Evolutionary conservation across 2,888 invertebrate genomes (phyloP), one percentile per base, ranked within the genome.

Genomic region (Amphimallon solstitiale): DNA sequence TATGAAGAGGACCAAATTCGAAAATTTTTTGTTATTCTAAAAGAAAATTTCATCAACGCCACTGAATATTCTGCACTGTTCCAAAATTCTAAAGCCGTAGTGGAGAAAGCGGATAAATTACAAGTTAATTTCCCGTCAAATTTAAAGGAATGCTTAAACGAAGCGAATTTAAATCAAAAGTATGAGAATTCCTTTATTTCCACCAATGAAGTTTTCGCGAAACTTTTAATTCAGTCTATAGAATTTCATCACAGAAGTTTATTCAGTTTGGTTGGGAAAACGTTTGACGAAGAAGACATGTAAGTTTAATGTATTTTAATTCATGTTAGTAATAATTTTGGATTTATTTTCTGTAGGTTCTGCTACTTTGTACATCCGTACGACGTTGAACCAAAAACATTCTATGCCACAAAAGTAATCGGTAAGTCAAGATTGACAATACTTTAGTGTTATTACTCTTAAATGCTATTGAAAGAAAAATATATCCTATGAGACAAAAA

Each of bases 21-120:
- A 9, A 14, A 69, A 1, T 48, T 73, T 12, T 76, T 76, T 49
- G 35, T 52, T 1, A 14, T 51, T 14, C 46, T 77, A 10, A 74
- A 70, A 52, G 14, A 14, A 6, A 65, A 69, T 29, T 49, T 74
- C n/a, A 38, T 17, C 10, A 21, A 59, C 6, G 62, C 62, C 34
- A 17, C 72, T n/a, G 23, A 63, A 4, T 51, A 6, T 19, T 60
- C 66, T 0, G 56, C 67, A 2, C 75, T 74, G 75, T 35, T 74
- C 7, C 71, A 73, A 49, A 67, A 61, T 7, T 29, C 49, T 37
- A 66, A 70, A 0, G 35, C 64, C 0, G 17, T 72, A 5, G 37
- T 63, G 14, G 43, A 15, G 1, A 74, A 74, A 65, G 43, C 70
- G 4, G 56, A 71, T 0, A 67, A 65, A 15, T 66, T 75, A 45